A percentile compares a stretch with the other conserved stretches of the same genome.
Evolutionary conservation across 2,888 invertebrate species (phyloP).

Genomic region (Yponomeuta sedellus): DNA sequence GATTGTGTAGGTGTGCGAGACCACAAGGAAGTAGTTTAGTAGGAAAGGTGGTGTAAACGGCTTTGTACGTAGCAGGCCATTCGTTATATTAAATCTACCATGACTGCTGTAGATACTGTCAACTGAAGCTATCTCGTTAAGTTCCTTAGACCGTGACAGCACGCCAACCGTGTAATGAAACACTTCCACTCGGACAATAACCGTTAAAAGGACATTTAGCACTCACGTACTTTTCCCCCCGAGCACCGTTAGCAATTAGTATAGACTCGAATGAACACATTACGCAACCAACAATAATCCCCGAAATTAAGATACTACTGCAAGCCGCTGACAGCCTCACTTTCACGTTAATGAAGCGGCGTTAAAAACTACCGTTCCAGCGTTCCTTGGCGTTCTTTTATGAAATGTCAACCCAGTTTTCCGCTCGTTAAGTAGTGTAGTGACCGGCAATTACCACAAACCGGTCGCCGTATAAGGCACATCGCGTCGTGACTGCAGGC

Average conservation of each 20-base stretch:
- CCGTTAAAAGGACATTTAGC: slow-evolving; percentile 61
- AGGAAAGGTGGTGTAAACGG: background rate
- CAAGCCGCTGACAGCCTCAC: slow-evolving; percentile 19
- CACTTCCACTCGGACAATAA: slow-evolving; percentile 68
- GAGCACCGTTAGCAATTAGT: slow-evolving; percentile 46
- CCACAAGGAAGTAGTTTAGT: background rate
- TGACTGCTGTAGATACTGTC: slow-evolving; percentile 24
- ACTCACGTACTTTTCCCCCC: slow-evolving; percentile 56
- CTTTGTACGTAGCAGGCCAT: background rate
- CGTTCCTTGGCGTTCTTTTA: slow-evolving; percentile 26
- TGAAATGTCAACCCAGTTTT: slow-evolving; percentile 42
- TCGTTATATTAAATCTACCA: background rate
- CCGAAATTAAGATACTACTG: background rate
- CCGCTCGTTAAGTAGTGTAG: slow-evolving; percentile 23
- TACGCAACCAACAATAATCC: slow-evolving; percentile 22
- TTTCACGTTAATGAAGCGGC: slow-evolving; percentile 26
- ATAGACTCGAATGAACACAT: slow-evolving; percentile 19
- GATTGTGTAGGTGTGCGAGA: background rate
- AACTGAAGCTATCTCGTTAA: slow-evolving; percentile 54
- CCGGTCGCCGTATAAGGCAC: slow-evolving; percentile 28
- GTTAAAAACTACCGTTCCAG: slow-evolving; percentile 24
- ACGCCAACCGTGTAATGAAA: slow-evolving; percentile 67
- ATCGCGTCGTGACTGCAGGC: slow-evolving; percentile 51
- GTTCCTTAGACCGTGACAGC: slow-evolving; percentile 53
- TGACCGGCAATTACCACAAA: slow-evolving; percentile 29